Evolutionary conservation across 1,140 invertebrate genomes (phyloP).

Genomic region (Eurosta solidaginis): DNA sequence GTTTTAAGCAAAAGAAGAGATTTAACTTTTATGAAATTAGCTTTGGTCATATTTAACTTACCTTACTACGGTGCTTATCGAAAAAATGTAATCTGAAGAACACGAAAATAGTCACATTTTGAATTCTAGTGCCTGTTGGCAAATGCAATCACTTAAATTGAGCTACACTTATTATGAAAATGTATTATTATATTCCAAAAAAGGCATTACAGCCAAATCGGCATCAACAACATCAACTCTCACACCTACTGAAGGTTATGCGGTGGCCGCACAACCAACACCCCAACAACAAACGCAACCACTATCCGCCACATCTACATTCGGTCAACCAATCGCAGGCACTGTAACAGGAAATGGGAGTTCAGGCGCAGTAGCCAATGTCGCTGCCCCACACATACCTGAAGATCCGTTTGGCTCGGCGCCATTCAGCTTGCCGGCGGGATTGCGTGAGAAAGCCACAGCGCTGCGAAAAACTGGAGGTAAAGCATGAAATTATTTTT

Average conservation of each 20-base stretch:
- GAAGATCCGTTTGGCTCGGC: slow-evolving; percentile 81
- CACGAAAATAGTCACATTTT: too few species aligned
- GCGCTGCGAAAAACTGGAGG: slow-evolving; percentile 65
- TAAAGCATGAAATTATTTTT: slow-evolving; percentile 64
- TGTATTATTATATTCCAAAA: background rate
- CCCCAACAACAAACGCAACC: background rate
- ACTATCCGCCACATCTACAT: background rate
- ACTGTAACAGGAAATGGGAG: background rate
- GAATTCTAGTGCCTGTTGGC: too few species aligned
- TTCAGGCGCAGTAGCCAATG: slow-evolving; percentile 8
- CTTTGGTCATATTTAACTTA: too few species aligned
- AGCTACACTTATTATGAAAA: background rate
- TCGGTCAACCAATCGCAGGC: background rate
- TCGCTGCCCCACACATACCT: slow-evolving; percentile 43
- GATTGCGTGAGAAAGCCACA: slow-evolving; percentile 64
- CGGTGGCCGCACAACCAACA: background rate
- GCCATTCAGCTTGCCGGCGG: slow-evolving; percentile 75
- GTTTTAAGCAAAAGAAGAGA: too few species aligned
- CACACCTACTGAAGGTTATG: slow-evolving; percentile 50
- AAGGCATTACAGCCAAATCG: slow-evolving; percentile 57
- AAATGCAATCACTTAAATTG: too few species aligned
- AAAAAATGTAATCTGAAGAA: too few species aligned
- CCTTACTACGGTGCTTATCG: too few species aligned
- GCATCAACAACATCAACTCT: slow-evolving; percentile 55
- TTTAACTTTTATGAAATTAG: too few species aligned